Evolutionary conservation across 35 echinoderm and acorn worm species (phyloP).

Genomic region (Stichopus chloronotus): DNA sequence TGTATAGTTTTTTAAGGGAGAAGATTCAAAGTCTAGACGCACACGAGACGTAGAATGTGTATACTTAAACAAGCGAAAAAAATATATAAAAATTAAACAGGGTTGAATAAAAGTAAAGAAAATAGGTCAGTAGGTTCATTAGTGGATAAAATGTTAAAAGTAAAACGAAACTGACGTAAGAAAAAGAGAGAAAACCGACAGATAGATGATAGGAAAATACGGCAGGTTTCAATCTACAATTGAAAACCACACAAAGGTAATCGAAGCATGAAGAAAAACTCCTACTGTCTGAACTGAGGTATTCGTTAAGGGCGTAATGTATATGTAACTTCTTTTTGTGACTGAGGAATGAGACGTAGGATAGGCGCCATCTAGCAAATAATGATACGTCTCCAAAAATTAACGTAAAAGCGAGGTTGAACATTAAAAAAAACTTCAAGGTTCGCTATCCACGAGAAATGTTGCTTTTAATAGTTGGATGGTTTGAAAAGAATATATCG

Average conservation of each 20-base stretch:
- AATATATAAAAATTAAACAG: not conserved
- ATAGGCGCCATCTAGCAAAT: not conserved
- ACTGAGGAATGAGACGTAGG: not conserved
- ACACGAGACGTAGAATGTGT: not conserved
- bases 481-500: no score
- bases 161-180: conserved; percentile 1
- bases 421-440: no score
- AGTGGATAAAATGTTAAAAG: not conserved
- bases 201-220: not conserved
- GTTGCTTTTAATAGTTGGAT: no score
- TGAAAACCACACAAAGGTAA: no score
- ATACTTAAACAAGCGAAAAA: not conserved
- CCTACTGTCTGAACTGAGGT: no score
- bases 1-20: not conserved
- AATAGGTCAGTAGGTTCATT: conserved; percentile 5
- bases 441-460: no score
- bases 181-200: no score
- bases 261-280: no score
- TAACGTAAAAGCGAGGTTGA: no score
- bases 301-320: no score
- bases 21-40: not conserved
- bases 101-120: not conserved
- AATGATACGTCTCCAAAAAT: not conserved
- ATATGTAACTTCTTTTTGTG: no score
- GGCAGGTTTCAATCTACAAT: not conserved